Evolutionary conservation across 2,797 vertebrate genomes (phyloP), one percentile per base, ranked within the genome.

Genomic region (Harpagifer antarcticus): DNA sequence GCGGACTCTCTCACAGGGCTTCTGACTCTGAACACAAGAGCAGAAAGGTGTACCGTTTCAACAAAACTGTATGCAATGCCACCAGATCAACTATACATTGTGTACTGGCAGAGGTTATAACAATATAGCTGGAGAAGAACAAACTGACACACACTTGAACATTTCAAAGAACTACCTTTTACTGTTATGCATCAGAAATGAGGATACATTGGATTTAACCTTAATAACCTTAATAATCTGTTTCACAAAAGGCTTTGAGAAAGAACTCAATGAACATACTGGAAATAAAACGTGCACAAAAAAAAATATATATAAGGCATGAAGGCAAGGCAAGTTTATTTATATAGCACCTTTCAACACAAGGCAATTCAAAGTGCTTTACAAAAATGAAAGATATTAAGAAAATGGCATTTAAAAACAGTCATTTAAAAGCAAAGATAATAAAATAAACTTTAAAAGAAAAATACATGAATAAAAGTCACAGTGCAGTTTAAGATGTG

Each of bases 1-100:
- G 68, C 79, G 20, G 89, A 89, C 52, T 94, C 92, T 0, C 90
- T 87, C 10, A 89, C 88, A 0, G 87, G 71, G 5, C 79, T 91
- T 54, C 80, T 70, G 63, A 50, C 55, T 58, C 75, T 91, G 68
- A 49, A 56, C 17, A 63, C 6, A 55, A 49, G 11, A 77, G 17
- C 1, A 43, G 17, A 59, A 15, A 65, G 37, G 20, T 9, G 20
- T 7, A 45, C 7, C 0, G 50, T 40, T 19, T 31, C 9, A 66
- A n/a, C 40, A 13, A 42, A 67, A 72, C 19, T 16, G 23, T 27
- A 14, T 12, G 5, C 44, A 27, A 27, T 4, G 9, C 9, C 4
- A 33, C 19, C 2, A 5, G 20, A 16, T 16, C 9, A 4, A 14
- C n/a, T 37, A 37, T 49, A 10, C n/a, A 48, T 40, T 44, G 4